Percentiles rank a stretch among this genome's conserved stretches.
phyloP scores from a whole-genome alignment of 2,888 invertebrate genomes.

The Tromatobia lineatoria region DNA sequence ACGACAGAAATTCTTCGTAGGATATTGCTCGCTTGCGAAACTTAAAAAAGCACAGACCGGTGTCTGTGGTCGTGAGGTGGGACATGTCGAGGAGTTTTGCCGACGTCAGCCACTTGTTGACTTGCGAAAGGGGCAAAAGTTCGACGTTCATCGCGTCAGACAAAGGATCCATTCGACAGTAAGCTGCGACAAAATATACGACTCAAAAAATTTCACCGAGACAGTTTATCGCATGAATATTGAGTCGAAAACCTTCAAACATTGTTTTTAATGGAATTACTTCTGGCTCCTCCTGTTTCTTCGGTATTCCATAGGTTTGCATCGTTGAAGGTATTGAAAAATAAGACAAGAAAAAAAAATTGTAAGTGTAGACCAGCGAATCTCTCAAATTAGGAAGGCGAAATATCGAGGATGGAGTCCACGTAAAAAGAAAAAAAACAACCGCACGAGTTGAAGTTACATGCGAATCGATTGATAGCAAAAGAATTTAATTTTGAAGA shows the following conservation, averaged over 20 bases:
- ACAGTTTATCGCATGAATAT: background rate
- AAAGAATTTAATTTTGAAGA: background rate
- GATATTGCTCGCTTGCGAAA: constrained; percentile 79
- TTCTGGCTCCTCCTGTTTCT: constrained; percentile 57
- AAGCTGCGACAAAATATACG: constrained; percentile 71
- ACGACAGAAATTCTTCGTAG: constrained; percentile 76
- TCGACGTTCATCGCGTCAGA: constrained; percentile 70
- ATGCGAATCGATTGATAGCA: background rate
- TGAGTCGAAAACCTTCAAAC: constrained; percentile 72
- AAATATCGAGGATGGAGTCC: background rate
- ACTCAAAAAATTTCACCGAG: background rate
- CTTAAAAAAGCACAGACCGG: constrained; percentile 79
- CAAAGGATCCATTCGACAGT: constrained; percentile 77
- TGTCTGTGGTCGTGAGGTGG: constrained; percentile 77
- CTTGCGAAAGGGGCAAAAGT: constrained; percentile 77
- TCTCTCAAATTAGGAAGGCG: background rate
- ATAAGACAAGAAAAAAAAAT: too few species aligned
- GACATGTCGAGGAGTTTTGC: constrained; percentile 77
- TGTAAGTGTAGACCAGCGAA: too few species aligned
- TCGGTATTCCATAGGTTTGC: constrained; percentile 54
- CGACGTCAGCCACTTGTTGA: constrained; percentile 77
- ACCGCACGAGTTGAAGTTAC: background rate
- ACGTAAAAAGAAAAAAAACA: background rate
- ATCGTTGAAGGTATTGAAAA: constrained; percentile 19
- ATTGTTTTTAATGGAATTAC: constrained; percentile 74